Base-by-base conservation (phyloP, 1,140 invertebrate species). In the Pseudobourletiella spinata region DNA sequence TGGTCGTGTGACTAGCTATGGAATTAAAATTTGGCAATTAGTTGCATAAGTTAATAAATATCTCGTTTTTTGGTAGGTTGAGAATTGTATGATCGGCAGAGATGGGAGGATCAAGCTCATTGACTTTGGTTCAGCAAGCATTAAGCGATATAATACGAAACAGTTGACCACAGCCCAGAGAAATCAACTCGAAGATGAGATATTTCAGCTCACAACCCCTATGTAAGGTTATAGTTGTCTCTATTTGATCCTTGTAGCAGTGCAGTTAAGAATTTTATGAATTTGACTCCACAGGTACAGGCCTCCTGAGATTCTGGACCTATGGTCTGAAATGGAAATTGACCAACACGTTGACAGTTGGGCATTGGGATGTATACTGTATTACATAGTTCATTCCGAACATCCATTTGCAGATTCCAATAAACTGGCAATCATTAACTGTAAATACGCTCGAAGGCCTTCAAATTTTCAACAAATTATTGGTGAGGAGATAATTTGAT, bases 381-480 rank as follows among this genome's bases (percentile, higher is more conserved):
- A 91, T 76, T 83, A 87, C 28, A 76, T 99, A 14, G 94, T 94
- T 74, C 98, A 87, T 74, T 85, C 88, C 74, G 84, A 86, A 65
- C 97, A 99, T 82, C 97, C 97, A 11, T 99, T 96, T 77, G 92
- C 97, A 74, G 97, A 99, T 78, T 84, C 83, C 4, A 95, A 95
- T 32, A 99, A 99, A 76, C 75, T 99, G 63, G 83, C 88, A 26
- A 98, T 99, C 67, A 80, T 98, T 6, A 99, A 99, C 18, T 80
- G 95, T 87, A 63, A 99, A 98, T 73, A 55, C 22, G 6, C 52
- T 6, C 30, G 26, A 20, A 55, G 98, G 91, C 76, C 29, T 6
- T 55, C 52, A 20, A 55, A 3, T 3, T 55, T 55, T 55, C n/a
- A 32, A 39, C 3, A 55, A 2, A 55, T 55, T 35, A 55, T 55